Evolutionary conservation across 2,113 vertebrate genomes (phyloP).

Genomic region (Micronisus gabar): DNA sequence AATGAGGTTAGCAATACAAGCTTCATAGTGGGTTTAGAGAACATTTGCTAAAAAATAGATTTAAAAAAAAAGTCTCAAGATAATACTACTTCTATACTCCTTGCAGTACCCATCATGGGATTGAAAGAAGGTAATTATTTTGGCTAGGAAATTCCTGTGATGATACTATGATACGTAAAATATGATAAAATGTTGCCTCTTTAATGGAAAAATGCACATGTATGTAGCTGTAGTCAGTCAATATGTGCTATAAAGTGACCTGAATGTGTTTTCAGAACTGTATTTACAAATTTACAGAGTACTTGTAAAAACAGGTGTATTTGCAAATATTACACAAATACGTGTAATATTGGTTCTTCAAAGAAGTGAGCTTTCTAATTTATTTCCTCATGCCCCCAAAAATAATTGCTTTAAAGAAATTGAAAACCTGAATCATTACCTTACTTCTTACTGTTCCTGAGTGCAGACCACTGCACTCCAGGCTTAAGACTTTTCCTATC

Average conservation of each 20-base stretch:
- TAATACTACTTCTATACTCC: background rate
- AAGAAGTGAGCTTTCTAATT: background rate
- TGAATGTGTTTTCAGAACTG: background rate
- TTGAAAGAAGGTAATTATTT: background rate
- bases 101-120: background rate
- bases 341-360: background rate
- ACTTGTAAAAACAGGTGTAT: too few species aligned
- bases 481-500: background rate
- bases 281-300: background rate
- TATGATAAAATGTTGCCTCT: background rate
- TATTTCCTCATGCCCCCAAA: background rate
- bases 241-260: background rate
- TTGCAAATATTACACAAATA: too few species aligned
- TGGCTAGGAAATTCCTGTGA: background rate
- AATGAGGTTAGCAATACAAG: slow-evolving; percentile 32
- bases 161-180: background rate
- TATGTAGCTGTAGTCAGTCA: background rate
- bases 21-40: background rate
- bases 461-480: background rate
- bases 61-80: background rate
- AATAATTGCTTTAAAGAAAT: background rate
- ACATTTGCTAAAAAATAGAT: background rate
- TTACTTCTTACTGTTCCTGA: background rate
- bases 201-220: background rate
- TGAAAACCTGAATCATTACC: background rate